phyloP scores from a whole-genome alignment of 1,140 invertebrate genomes.

The Cataglyphis hispanica region DNA sequence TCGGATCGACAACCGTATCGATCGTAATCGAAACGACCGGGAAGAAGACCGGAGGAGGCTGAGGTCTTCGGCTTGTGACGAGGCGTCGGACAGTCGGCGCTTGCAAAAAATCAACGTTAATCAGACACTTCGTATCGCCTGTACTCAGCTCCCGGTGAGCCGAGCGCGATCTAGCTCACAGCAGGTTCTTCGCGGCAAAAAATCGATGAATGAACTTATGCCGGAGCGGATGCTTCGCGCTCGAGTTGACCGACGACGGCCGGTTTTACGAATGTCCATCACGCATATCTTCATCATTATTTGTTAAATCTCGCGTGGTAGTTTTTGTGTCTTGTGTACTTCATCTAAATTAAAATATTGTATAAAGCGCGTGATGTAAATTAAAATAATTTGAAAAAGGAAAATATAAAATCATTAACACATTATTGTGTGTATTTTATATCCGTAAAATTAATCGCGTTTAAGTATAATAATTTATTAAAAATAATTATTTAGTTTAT shows the following conservation, averaged over 20 bases:
- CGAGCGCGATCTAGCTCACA: conserved; percentile 78
- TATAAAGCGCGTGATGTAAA: conserved; percentile 4
- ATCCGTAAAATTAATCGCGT: not conserved
- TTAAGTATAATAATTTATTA: not conserved
- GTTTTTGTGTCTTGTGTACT: not conserved
- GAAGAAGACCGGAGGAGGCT: conserved; percentile 63
- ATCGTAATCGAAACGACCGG: conserved; percentile 72
- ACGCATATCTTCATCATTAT: conserved; percentile 60
- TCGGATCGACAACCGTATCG: conserved; percentile 72
- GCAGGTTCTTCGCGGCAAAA: conserved; percentile 81
- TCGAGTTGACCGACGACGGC: conserved; percentile 59
- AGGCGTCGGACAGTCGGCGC: conserved; percentile 73
- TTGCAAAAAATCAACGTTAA: conserved; percentile 80
- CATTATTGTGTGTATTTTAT: not conserved
- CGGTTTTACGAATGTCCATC: conserved; percentile 57
- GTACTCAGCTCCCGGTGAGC: conserved; percentile 80
- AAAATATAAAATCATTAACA: not conserved
- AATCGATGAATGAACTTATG: conserved; percentile 84
- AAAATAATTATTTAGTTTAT: conserved; percentile 16
- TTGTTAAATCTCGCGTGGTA: conserved; percentile 27
- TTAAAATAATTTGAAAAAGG: conserved; percentile 13
- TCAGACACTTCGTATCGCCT: conserved; percentile 81
- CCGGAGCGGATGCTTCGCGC: conserved; percentile 78
- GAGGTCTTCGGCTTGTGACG: conserved; percentile 78
- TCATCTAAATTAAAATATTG: not conserved